These are phyloP conservation scores for Microcebus murinus DNA, from an alignment of 2,113 vertebrate species.

Conservation along the genomic window DNA sequence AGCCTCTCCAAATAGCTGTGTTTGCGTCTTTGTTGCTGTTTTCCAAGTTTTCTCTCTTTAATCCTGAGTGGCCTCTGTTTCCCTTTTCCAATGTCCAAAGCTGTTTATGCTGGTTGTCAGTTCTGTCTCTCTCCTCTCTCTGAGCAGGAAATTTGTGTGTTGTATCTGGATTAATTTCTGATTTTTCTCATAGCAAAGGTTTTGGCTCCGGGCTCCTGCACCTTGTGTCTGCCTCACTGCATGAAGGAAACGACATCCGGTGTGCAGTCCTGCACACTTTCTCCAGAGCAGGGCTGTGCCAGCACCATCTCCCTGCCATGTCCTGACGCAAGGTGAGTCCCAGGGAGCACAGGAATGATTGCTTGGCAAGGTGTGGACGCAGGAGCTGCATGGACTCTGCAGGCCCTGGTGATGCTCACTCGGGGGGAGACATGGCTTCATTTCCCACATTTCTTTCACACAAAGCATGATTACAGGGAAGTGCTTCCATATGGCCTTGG, in stretches of 20 bases:
- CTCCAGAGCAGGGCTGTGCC: not conserved
- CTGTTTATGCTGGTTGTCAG: not conserved
- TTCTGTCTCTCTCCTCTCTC: not conserved
- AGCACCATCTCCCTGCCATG: slow-evolving; percentile 14
- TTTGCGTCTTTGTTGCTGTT: not conserved
- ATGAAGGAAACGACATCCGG: slow-evolving; percentile 62
- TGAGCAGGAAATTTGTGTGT: slow-evolving; percentile 54
- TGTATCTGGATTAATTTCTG: slow-evolving; percentile 51
- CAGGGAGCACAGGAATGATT: not conserved
- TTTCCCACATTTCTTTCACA: slow-evolving; percentile 71
- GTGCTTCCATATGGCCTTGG: slow-evolving; percentile 58
- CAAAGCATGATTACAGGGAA: slow-evolving; percentile 62
- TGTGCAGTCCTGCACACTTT: slow-evolving; percentile 35
- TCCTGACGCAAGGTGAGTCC: slow-evolving; percentile 41
- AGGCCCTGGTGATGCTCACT: slow-evolving; percentile 3
- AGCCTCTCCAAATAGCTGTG: not conserved
- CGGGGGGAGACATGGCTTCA: slow-evolving; percentile 55
- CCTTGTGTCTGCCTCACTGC: slow-evolving; percentile 70
- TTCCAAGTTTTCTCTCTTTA: not conserved
- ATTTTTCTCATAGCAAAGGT: slow-evolving; percentile 62
- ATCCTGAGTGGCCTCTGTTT: not conserved
- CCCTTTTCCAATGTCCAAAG: not conserved
- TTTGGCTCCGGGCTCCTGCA: slow-evolving; percentile 57
- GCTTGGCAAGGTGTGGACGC: slow-evolving; percentile 47
- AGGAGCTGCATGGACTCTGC: not conserved